These are phyloP conservation scores for Nephrotoma flavescens DNA, from an alignment of 2,888 invertebrate genomes.

Conservation along the genomic window DNA sequence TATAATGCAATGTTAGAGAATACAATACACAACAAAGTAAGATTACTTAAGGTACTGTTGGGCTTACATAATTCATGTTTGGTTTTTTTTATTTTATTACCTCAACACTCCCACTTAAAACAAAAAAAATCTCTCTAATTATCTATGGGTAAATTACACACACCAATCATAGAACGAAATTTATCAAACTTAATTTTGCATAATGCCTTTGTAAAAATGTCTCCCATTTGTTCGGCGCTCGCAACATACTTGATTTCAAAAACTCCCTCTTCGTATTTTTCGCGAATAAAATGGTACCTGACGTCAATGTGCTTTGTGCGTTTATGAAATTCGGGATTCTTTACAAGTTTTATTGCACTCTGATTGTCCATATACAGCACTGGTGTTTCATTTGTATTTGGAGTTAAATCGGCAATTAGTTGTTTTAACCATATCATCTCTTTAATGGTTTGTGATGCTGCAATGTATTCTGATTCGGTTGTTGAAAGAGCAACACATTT, in stretches of 20 bases:
- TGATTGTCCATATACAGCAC: constrained; percentile 15
- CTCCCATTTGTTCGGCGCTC: constrained; percentile 2
- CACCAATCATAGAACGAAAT: background rate
- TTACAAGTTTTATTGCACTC: constrained; percentile 13
- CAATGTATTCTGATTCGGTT: background rate
- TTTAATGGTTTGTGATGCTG: background rate
- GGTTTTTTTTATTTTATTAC: background rate
- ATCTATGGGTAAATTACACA: background rate
- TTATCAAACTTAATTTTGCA: background rate
- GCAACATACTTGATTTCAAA: constrained; percentile 10
- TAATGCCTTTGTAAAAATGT: constrained; percentile 8
- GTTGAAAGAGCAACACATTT: background rate
- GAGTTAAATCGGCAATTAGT: background rate
- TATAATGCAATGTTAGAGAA: too few relatives aligned
- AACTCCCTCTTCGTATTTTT: constrained; percentile 6
- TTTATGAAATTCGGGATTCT: constrained; percentile 11
- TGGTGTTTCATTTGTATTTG: constrained; percentile 6
- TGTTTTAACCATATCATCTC: constrained; percentile 17
- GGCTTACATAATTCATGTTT: too few relatives aligned
- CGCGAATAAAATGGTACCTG: constrained; percentile 11
- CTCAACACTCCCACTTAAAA: background rate
- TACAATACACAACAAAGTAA: too few relatives aligned
- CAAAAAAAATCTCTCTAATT: background rate
- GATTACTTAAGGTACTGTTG: too few relatives aligned
- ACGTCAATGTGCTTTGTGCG: constrained; percentile 11